Percentiles rank a stretch among this genome's conserved stretches.
Conservation (phyloP, 2,113 vertebrate species). For the Regulus satrapa region DNA sequence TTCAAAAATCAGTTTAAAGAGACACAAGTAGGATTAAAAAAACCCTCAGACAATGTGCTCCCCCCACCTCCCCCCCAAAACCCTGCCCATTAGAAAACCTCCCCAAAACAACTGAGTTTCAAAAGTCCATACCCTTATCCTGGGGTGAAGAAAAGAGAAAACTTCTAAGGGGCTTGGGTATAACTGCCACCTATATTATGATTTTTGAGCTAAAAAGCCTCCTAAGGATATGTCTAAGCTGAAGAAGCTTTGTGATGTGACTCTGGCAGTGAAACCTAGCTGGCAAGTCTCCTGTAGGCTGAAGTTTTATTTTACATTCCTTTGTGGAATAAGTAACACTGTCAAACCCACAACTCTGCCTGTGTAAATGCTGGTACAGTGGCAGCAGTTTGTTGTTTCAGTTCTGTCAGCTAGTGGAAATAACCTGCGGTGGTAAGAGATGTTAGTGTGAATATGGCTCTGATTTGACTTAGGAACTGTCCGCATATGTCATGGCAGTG, state of each 20-base stretch:
- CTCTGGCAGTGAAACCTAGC: background rate
- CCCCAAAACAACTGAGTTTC: background rate
- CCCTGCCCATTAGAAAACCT: fast-evolving
- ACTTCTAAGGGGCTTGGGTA: background rate
- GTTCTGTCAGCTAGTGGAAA: background rate
- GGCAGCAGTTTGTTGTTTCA: background rate
- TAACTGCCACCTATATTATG: fast-evolving
- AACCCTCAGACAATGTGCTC: too few relatives aligned
- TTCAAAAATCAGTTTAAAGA: too few relatives aligned
- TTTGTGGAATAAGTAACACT: background rate
- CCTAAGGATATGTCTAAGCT: background rate
- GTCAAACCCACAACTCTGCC: background rate
- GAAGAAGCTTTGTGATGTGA: background rate
- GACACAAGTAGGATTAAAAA: background rate
- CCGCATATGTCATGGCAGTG: background rate
- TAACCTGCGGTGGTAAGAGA: background rate
- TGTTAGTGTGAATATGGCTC: background rate
- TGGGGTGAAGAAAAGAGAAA: background rate
- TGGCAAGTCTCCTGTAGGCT: background rate
- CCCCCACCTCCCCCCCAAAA: background rate
- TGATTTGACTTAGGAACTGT: background rate
- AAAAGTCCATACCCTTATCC: background rate
- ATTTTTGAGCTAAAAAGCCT: background rate
- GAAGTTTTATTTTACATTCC: background rate
- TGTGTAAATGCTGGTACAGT: fast-evolving